These are phyloP conservation scores for Metopia argyrocephala DNA, from an alignment of 2,888 invertebrate genomes.

Conservation along the genomic window DNA sequence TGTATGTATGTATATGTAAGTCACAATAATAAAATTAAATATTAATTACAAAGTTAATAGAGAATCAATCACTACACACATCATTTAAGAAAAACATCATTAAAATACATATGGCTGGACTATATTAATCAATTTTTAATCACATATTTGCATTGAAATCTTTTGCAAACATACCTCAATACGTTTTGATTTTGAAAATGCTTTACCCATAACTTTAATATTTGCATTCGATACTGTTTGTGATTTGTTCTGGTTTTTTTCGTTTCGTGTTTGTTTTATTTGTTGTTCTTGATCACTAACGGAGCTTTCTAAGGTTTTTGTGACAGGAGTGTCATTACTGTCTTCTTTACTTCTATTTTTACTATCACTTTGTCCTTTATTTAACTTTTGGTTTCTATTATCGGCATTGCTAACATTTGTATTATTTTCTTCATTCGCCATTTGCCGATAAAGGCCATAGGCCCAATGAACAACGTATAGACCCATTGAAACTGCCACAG, in stretches of 20 bases:
- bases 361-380: conserved; percentile 9
- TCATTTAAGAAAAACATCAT: conserved; percentile 37
- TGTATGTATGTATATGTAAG: background rate
- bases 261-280: background rate
- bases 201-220: conserved; percentile 47
- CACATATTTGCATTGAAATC: conserved; percentile 8
- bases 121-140: conserved; percentile 14
- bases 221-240: conserved; percentile 31
- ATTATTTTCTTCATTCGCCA: conserved; percentile 25
- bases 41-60: background rate
- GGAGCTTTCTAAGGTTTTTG: background rate
- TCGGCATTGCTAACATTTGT: background rate
- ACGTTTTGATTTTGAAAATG: conserved; percentile 35
- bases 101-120: background rate
- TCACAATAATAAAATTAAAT: too few relatives aligned
- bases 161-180: conserved; percentile 56
- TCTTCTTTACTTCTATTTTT: background rate
- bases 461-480: conserved; percentile 51
- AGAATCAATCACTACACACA: conserved; percentile 19
- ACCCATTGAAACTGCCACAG: conserved; percentile 32
- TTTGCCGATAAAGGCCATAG: conserved; percentile 39
- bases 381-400: conserved; percentile 28
- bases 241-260: conserved; percentile 23
- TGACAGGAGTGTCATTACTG: conserved; percentile 18
- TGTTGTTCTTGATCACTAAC: background rate